Base-by-base conservation (phyloP, 2,797 vertebrate genomes). In the Sciaenops ocellatus region DNA sequence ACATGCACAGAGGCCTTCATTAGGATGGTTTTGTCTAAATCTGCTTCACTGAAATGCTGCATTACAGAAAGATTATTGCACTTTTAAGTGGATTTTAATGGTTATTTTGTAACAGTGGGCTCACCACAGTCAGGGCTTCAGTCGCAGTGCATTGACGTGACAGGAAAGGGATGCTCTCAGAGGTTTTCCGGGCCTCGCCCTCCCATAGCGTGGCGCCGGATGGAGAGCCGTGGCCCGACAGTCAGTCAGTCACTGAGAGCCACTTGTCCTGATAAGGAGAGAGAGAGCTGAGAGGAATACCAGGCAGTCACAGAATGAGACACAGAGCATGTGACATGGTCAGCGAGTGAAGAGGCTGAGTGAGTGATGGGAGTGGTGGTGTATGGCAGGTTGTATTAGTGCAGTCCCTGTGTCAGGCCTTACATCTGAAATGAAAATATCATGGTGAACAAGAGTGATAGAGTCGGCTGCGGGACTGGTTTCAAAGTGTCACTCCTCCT, bases 201-300 rank as follows among this genome's bases (percentile, higher is more conserved):
- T 73, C 73, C 61, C 34, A 63, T 6, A 0, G 17, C 3, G n/a
- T 18, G 7, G 59, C 6, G 3, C 52, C 1, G n/a, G 69, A 48
- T 71, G 69, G 48, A 59, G 48, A 72, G 51, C 67, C 0, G 22
- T 13, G 41, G 50, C 65, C 70, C 56, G 82, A 54, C 73, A 69
- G 59, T 44, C 71, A 62, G 65, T 78, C 76, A 24, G 42, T 82
- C 65, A 57, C n/a, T 20, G 60, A 80, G 75, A 80, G 78, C 44
- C 75, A 52, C 79, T 60, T 89, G 79, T 87, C 86, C 90, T 67
- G 88, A 92, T 86, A 90, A 85, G 86, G 87, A 83, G 79, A 77
- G 79, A 89, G 83, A 57, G 72, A 74, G 47, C 34, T 41, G 76
- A 71, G 59, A 61, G 56, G 57, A 79, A 46, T 41, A 66, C 26